A percentile compares a stretch with the other conserved stretches of the same genome.
These are phyloP conservation scores for Tridacna gigas DNA, from an alignment of 2,888 invertebrate species.

Conservation along the genomic window DNA sequence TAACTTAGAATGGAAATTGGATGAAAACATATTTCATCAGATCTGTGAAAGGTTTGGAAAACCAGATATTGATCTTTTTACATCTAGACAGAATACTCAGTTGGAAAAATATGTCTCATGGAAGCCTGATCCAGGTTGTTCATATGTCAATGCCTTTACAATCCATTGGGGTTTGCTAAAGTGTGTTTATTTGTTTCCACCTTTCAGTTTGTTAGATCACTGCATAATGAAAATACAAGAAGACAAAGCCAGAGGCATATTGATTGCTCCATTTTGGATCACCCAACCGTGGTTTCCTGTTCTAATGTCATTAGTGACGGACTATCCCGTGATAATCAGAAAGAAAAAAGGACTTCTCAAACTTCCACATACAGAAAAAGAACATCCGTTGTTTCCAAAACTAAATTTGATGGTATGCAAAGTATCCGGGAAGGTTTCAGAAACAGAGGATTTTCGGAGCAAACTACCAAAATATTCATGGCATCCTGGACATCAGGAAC, in stretches of 20 bases:
- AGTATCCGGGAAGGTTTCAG: constrained; percentile 44
- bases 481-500: constrained; percentile 36
- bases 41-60: constrained; percentile 2
- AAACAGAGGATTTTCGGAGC: constrained; percentile 36
- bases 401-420: constrained; percentile 34
- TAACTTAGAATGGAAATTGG: constrained; percentile 32
- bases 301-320: constrained; percentile 20
- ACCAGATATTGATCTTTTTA: constrained; percentile 37
- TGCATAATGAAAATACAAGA: constrained; percentile 31
- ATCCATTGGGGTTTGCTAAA: constrained; percentile 18
- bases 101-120: constrained; percentile 31
- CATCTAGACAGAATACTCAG: constrained; percentile 36
- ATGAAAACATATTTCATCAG: constrained; percentile 20
- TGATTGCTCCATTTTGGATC: constrained; percentile 44
- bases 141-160: constrained; percentile 38
- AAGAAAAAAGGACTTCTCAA: constrained; percentile 20
- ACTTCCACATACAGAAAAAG: not conserved
- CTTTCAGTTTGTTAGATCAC: constrained; percentile 33
- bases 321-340: constrained; percentile 11
- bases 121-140: constrained; percentile 36
- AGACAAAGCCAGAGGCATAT: constrained; percentile 40
- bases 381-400: constrained; percentile 24
- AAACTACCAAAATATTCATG: constrained; percentile 30
- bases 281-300: constrained; percentile 45
- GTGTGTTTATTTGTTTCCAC: constrained; percentile 30